Evolutionary conservation across 2,888 invertebrate species (phyloP).

Genomic region (Agonopterix arenella): DNA sequence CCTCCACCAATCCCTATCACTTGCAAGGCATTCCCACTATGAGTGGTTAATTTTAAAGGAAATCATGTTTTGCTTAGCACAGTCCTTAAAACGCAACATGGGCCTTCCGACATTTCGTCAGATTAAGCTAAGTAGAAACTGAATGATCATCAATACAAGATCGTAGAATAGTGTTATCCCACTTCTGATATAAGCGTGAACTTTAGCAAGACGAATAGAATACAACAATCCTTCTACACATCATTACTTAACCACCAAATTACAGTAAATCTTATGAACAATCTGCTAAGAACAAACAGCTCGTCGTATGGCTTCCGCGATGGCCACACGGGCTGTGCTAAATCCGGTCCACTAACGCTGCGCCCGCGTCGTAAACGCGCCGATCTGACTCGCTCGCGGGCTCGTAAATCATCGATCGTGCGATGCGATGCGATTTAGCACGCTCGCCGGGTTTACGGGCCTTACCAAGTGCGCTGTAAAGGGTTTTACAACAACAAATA

Average conservation of each 20-base stretch:
- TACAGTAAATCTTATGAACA: constrained; percentile 45
- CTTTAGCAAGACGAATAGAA: too few relatives aligned
- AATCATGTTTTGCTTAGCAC: too few relatives aligned
- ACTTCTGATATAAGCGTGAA: too few relatives aligned
- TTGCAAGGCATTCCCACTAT: too few relatives aligned
- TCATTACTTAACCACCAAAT: constrained; percentile 31
- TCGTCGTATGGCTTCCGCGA: constrained; percentile 32
- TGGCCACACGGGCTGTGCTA: constrained; percentile 50
- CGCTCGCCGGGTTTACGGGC: constrained; percentile 44
- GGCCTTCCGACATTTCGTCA: too few relatives aligned
- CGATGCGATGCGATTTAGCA: constrained; percentile 52
- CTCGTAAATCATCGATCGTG: constrained; percentile 58
- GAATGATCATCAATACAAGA: too few relatives aligned
- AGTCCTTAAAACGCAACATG: too few relatives aligned
- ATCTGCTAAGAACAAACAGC: constrained; percentile 33
- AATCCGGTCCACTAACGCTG: constrained; percentile 34
- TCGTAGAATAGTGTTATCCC: too few relatives aligned
- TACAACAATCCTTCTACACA: neutral
- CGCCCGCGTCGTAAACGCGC: constrained; percentile 44
- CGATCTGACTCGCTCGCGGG: constrained; percentile 51
- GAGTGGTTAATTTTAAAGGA: too few relatives aligned
- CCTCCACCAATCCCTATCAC: too few relatives aligned
- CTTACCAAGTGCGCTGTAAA: constrained; percentile 49
- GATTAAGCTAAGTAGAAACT: too few relatives aligned
- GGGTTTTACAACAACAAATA: constrained; percentile 34